phyloP scores from a whole-genome alignment of 2,888 invertebrate species.

The Danaus chrysippus region DNA sequence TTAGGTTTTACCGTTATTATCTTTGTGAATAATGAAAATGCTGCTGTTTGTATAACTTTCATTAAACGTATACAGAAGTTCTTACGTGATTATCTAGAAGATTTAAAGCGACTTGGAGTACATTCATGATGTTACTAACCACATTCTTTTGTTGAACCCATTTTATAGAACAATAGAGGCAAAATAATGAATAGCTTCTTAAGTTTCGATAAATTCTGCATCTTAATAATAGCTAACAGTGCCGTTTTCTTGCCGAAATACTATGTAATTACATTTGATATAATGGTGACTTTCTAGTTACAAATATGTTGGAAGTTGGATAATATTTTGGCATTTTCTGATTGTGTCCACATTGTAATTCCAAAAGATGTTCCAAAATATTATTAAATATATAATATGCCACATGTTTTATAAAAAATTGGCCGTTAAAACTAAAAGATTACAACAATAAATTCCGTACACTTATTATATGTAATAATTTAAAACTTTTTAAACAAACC shows the following conservation, averaged over 20 bases:
- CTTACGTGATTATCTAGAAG: slow-evolving; percentile 1
- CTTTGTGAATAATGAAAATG: neutral
- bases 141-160: slow-evolving; percentile 23
- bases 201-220: slow-evolving; percentile 33
- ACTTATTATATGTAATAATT: neutral
- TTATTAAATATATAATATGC: too few relatives aligned
- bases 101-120: slow-evolving; percentile 7
- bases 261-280: slow-evolving; percentile 16
- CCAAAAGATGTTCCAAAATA: too few relatives aligned
- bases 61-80: neutral
- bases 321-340: neutral
- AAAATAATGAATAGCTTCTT: slow-evolving; percentile 32
- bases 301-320: neutral
- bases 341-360: too few relatives aligned
- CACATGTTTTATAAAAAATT: too few relatives aligned
- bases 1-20: neutral
- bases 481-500: neutral
- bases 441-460: too few relatives aligned
- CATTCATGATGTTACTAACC: slow-evolving; percentile 17
- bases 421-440: too few relatives aligned
- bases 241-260: slow-evolving; percentile 11
- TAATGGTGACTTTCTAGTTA: neutral
- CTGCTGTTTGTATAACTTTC: neutral
- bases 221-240: slow-evolving; percentile 27
- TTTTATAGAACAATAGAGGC: slow-evolving; percentile 29